Base-by-base conservation (phyloP, 92 coral and sea anemone genomes). In the Muricea muricata region DNA sequence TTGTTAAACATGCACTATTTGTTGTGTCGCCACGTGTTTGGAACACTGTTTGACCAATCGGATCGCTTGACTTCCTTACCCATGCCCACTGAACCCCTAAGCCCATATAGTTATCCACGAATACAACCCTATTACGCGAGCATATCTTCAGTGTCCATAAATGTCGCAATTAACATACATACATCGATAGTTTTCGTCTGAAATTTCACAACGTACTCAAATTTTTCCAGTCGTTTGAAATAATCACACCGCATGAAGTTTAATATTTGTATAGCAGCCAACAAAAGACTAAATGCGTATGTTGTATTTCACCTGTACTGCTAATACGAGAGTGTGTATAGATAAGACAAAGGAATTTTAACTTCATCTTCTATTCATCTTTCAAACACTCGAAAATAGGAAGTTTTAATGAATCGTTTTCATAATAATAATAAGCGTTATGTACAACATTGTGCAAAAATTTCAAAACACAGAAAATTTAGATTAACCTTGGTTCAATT, bases 1-100 rank as follows among this genome's bases (percentile, higher is more conserved):
- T 97, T 97, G 99, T 97, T 94, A 92, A 93, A 87, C 87, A 93
- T 88, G 93, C 87, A 63, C 90, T 91, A 92, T 94, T 93, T 97
- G 99, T 97, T 97, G 90, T 87, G 86, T 78, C 65, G 87, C 87
- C 97, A 95, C 99, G 94, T 97, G 99, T 96, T 97, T 92, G 88
- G 24, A 39, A 90, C 81, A 97, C 94, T 97, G 99, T 97, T 90
- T 63, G 70, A 63, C 70, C 70, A 63, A 63, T 63, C n/a, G 18
- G 37, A 63, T 10, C 33, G 15, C 15, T 20, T 32, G 18, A 28
- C 9, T 61, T 61, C 28, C 15, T 25, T 29, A 61, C 30, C 70
- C 23, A 28, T 7, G 39, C 70, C 37, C 7, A 63, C 18, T n/a
- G n/a, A n/a, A 63, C 6, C 35, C 17, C 15, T 63, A 20, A 63